Conservation (phyloP, 1,140 invertebrate species). For the Papilio polyxenes region DNA sequence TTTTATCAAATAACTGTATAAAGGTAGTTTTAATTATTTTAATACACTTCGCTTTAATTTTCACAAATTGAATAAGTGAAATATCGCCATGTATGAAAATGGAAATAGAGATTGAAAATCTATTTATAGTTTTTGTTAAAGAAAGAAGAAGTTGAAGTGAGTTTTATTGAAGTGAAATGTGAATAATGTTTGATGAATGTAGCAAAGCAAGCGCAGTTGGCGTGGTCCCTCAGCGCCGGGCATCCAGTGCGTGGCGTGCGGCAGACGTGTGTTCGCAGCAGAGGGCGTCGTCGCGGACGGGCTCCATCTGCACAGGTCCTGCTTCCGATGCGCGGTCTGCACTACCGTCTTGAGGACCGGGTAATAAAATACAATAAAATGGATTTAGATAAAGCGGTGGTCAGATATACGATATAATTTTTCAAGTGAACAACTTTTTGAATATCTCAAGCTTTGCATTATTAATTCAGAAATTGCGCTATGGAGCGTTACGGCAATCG, state of each 20-base stretch:
- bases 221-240: slow-evolving; percentile 59
- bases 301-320: slow-evolving; percentile 67
- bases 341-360: slow-evolving; percentile 65
- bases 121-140: no score
- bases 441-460: background rate
- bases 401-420: background rate
- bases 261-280: slow-evolving; percentile 68
- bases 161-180: no score
- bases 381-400: background rate
- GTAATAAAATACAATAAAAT: slow-evolving; percentile 40
- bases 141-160: no score
- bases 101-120: no score
- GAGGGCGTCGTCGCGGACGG: slow-evolving; percentile 70
- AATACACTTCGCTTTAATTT: no score
- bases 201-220: slow-evolving; percentile 47
- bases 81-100: no score
- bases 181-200: no score
- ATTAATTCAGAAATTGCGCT: slow-evolving; percentile 60
- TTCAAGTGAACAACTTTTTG: background rate
- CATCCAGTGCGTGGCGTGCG: slow-evolving; percentile 67
- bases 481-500: slow-evolving; percentile 69
- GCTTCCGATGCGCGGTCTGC: slow-evolving; percentile 72
- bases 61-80: no score
- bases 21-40: no score
- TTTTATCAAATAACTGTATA: no score